Conservation (phyloP, 1,140 invertebrate species). For the Matsumurasca onukii region DNA sequence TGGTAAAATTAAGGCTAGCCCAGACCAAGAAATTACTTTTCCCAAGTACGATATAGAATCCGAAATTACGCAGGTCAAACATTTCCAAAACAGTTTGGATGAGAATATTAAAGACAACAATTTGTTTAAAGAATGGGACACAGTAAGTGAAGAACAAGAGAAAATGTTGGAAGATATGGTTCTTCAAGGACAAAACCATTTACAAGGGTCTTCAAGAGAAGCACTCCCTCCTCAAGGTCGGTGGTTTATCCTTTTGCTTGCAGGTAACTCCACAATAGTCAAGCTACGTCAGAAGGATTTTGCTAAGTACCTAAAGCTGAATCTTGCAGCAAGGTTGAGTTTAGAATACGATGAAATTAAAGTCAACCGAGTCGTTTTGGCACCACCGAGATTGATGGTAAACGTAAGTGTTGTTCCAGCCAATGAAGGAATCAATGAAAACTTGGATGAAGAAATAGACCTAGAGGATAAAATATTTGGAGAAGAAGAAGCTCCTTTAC, state of each 20-base stretch:
- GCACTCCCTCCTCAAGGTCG: constrained; percentile 32
- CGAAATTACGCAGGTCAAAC: not conserved
- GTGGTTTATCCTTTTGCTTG: constrained; percentile 43
- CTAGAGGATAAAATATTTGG: constrained; percentile 38
- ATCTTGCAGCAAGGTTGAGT: constrained; percentile 46
- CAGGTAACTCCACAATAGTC: constrained; percentile 47
- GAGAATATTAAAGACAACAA: constrained; percentile 36
- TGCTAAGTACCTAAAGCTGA: constrained; percentile 47
- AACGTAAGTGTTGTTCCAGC: constrained; percentile 44
- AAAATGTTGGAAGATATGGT: constrained; percentile 41
- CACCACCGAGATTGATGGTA: constrained; percentile 44
- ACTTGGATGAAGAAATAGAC: constrained; percentile 40
- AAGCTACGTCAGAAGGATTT: constrained; percentile 45
- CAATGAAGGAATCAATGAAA: constrained; percentile 33
- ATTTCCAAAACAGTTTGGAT: not conserved
- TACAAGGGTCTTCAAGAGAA: constrained; percentile 3
- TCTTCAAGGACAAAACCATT: constrained; percentile 32
- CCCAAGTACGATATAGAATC: constrained; percentile 1
- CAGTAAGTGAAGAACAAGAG: constrained; percentile 42
- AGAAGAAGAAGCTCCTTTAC: constrained; percentile 43
- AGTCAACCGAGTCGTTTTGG: constrained; percentile 44
- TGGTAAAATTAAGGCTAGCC: constrained; percentile 17
- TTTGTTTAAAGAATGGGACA: constrained; percentile 42
- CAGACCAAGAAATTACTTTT: not conserved
- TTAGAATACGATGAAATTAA: constrained; percentile 46